Base-by-base conservation (phyloP, 2,888 invertebrate genomes). In the Xanthostigma xanthostigma region DNA sequence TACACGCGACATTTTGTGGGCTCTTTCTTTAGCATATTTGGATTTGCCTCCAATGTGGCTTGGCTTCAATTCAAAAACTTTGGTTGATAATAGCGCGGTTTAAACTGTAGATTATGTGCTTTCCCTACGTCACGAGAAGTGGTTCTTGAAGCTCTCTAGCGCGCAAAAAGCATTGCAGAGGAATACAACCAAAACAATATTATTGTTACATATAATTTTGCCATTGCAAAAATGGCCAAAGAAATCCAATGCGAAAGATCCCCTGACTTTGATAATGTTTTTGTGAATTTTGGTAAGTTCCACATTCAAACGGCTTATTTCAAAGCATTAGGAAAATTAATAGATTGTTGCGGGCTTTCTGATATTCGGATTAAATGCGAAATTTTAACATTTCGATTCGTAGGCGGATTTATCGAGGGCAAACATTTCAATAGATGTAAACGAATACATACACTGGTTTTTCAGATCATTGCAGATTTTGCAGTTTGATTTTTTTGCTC, bases 291-390 rank as follows among this genome's bases (percentile, higher is more conserved):
- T 33, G 53, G 51, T 27, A 11, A 46, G 9, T 53, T 53, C 43
- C 54, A 54, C 34, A 53, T 50, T 48, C 52, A 50, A 50, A 38
- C 55, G 45, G 48, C 55, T 33, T 57, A 49, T 36, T 53, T 53
- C 34, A 57, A 57, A 55, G 56, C 52, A 12, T 33, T 55, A 10
- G 56, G 54, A 14, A 53, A 48, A 49, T 55, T 55, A 34, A 55
- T 57, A 10, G 48, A 48, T 45, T 47, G 41, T 34, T 55, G 46
- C 41, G 57, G 57, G 3, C 33, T 54, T 41, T 52, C 54, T 27
- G 49, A 51, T 48, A 53, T 56, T 13, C 34, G 51, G 38, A 43
- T 48, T 38, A n/a, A n/a, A n/a, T n/a, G 42, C 45, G 45, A 48
- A 37, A 8, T 56, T 10, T 44, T 56, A n/a, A 54, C 57, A 10